Percentiles rank a stretch among this genome's conserved stretches.
These are phyloP conservation scores for Thymelicus lineola DNA, from an alignment of 2,888 invertebrate genomes.

Conservation along the genomic window DNA sequence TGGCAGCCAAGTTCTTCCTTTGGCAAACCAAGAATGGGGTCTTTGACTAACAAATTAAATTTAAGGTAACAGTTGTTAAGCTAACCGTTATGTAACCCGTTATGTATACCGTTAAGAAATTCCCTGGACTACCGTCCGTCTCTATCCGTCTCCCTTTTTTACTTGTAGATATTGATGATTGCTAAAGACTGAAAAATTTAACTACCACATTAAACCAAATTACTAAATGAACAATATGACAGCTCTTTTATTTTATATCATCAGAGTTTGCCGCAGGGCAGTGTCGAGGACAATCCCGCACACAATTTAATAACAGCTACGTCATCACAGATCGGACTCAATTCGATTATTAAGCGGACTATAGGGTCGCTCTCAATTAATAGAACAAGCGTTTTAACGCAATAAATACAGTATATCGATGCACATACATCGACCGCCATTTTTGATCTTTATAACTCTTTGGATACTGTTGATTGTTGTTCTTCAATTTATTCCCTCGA, in stretches of 20 bases:
- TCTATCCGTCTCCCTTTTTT: no score
- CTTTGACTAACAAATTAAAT: neutral
- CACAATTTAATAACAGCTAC: constrained; percentile 44
- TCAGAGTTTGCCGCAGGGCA: constrained; percentile 20
- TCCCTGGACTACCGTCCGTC: no score
- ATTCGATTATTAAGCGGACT: constrained; percentile 40
- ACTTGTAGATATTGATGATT: no score
- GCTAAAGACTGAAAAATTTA: no score
- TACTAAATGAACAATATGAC: neutral
- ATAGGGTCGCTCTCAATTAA: constrained; percentile 31
- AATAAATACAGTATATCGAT: constrained; percentile 33
- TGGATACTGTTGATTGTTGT: constrained; percentile 13
- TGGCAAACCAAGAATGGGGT: neutral
- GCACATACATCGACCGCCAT: constrained; percentile 4
- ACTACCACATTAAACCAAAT: neutral
- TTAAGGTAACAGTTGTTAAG: neutral
- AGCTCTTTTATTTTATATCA: constrained; percentile 38
- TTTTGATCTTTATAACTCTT: constrained; percentile 7
- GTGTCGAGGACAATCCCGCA: constrained; percentile 13
- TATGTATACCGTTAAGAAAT: no score
- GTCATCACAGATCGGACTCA: constrained; percentile 42
- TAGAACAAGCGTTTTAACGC: constrained; percentile 29
- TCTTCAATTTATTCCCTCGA: no score
- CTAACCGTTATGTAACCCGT: no score
- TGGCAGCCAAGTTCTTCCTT: neutral